These are phyloP conservation scores for Bimastos eiseni DNA, from an alignment of 2,888 invertebrate genomes.

Conservation along the genomic window DNA sequence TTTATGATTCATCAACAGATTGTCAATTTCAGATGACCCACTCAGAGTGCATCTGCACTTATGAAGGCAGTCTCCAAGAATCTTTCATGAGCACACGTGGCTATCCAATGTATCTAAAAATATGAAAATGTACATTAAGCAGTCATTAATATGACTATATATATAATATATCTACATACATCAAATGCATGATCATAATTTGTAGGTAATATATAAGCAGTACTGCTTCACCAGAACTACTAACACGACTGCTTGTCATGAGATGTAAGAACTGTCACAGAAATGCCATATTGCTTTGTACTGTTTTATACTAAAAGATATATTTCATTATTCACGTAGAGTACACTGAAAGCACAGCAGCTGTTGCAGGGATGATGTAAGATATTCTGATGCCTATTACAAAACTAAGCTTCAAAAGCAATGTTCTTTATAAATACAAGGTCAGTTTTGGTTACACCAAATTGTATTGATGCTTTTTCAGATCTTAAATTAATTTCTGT, in stretches of 20 bases:
- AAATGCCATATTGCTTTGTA: not conserved
- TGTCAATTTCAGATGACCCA: not conserved
- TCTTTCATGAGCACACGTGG: not conserved
- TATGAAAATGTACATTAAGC: not conserved
- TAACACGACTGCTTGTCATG: not conserved
- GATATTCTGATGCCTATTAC: not conserved
- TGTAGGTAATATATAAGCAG: not conserved
- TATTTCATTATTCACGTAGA: not conserved
- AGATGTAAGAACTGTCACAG: not conserved
- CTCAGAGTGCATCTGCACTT: not conserved
- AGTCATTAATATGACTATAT: not conserved
- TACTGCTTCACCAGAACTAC: not conserved
- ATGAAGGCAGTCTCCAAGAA: not conserved
- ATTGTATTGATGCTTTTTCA: too few relatives aligned
- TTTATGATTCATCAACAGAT: not conserved
- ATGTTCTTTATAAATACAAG: not conserved
- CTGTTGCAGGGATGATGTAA: not conserved
- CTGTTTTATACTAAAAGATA: not conserved
- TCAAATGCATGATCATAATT: not conserved
- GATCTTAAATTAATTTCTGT: not conserved
- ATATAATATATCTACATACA: too few relatives aligned
- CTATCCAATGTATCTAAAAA: not conserved
- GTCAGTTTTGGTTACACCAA: not conserved
- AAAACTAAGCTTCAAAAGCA: not conserved
- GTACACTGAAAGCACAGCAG: not conserved